Evolutionary conservation across 2,888 invertebrate species (phyloP), one percentile per base, ranked within the genome.

Genomic region (Hipparchia sbordonii): DNA sequence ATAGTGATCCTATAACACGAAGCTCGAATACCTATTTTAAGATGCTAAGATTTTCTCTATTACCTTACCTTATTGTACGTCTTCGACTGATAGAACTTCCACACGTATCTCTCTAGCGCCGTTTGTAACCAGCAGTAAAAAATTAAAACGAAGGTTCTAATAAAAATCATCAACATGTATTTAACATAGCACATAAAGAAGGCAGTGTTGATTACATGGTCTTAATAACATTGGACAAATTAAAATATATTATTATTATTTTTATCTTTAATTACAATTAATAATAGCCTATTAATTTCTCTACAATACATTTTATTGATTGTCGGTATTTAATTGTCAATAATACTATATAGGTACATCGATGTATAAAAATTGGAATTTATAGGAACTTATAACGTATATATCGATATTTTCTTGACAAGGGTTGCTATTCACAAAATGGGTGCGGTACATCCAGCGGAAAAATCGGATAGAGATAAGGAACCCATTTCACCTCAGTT

Each of bases 151-250:
- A 39, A 48, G 13, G 23, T 6, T 57, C 67, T 59, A 59, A 57
- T 72, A 72, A 70, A 76, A 73, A 79, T 73, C 59, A 75, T 61
- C 52, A 77, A 77, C 77, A 76, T 80, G 67, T 78, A 80, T 78
- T 80, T 70, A 77, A 79, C 74, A 76, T 76, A 79, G 76, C 78
- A 80, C 79, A 77, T 79, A 76, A 68, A 77, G 78, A 71, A 77
- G 79, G 79, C 79, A 80, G 77, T 79, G 76, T 78, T 71, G 76
- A 77, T 77, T 80, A 75, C 77, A 77, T 68, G 73, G 67, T 66
- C 57, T 72, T 74, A 62, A 66, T 72, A 70, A 60, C 56, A 70
- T 63, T 73, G 68, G 63, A 75, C 70, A 71, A 71, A 74, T 72
- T 56, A 75, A 74, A 71, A n/a, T 69, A 71, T 69, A 60, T 70